Base-by-base conservation (phyloP, 2,797 vertebrate genomes). In the Takifugu rubripes region DNA sequence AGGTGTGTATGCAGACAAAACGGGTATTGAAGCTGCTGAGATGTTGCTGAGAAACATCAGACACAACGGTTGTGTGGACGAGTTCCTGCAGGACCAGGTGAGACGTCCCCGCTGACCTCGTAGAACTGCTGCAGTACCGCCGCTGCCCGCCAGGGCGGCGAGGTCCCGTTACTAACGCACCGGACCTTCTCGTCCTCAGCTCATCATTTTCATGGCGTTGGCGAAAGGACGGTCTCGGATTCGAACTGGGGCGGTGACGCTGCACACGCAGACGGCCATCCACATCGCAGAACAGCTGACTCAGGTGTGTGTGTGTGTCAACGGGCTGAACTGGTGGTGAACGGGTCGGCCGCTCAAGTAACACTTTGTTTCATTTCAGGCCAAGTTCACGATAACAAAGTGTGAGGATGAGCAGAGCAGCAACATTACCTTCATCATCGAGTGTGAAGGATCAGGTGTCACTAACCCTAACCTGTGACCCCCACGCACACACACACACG, bases 31-130 rank as follows among this genome's bases (percentile, higher is more conserved):
- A 79, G 97, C 97, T 68, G 95, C 95, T 4, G 96, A 99, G 81
- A 96, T 93, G 90, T 85, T 99, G 26, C 90, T 99, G 51, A 92
- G 90, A 60, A 98, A 97, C 81, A 92, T 98, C 67, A 84, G 94
- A 74, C 94, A 98, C 60, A 94, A 94, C 33, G 96, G 96, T 65
- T 94, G 96, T 12, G 95, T 98, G 68, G 97, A 99, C 11, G 96
- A 99, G 71, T 96, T 95, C 81, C 88, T 99, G 47, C 97, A 99
- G 86, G 97, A 98, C 70, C 97, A 99, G 90, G 96, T 98, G 87
- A 78, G 76, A 17, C 2, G 7, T 12, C 10, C 8, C 12, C 15
- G 7, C 14, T 46, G 51, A 36, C 26, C 0, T 69, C 25, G 40
- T 7, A 3, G 12, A 17, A 5, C 43, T 16, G 31, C 31, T 11